Evolutionary conservation across 1,140 invertebrate genomes (phyloP), one percentile per base, ranked within the genome.

Genomic region (Dufourea novaeangliae): DNA sequence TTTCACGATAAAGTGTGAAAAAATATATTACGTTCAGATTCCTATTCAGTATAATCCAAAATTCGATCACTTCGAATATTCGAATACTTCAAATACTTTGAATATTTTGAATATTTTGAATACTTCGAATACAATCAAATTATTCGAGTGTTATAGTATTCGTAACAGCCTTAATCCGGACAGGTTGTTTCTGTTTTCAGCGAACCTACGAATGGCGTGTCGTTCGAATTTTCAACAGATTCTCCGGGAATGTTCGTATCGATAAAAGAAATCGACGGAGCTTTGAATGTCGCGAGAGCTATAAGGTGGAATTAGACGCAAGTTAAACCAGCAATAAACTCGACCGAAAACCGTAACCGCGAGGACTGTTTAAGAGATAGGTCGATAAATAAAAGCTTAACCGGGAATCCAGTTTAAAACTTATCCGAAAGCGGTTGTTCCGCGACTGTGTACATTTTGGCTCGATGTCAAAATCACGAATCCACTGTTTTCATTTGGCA

Each of bases 371-470:
- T 17, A 29, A n/a, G 22, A 20, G 67, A 41, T 69, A 69, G 56
- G 34, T 46, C 52, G 57, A 25, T 20, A 56, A 74, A 71, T 34
- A 83, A 75, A 80, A 63, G 27, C 25, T 32, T 20, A 32, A 2
- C 25, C 52, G 12, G n/a, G 22, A 37, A 71, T 59, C 14, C 80
- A 39, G 34, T 29, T 71, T 61, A 22, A n/a, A 52, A 46, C 20
- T 66, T 74, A 29, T 10, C 27, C 34, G 44, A 12, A 20, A n/a
- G 22, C 37, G 32, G 29, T 12, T 27, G 20, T 29, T n/a, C 10
- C 2, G 32, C 25, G 62, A 70, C 2, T n/a, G 17, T n/a, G n/a
- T n/a, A 68, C 63, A 41, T 22, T 64, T 73, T 78, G 79, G 63
- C 68, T 20, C 0, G 2, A 32, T 57, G 10, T 78, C 67, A 72